Percentiles rank a stretch among this genome's conserved stretches.
Evolutionary conservation across 2,797 vertebrate genomes (phyloP).

Genomic region (Capromys pilorides): DNA sequence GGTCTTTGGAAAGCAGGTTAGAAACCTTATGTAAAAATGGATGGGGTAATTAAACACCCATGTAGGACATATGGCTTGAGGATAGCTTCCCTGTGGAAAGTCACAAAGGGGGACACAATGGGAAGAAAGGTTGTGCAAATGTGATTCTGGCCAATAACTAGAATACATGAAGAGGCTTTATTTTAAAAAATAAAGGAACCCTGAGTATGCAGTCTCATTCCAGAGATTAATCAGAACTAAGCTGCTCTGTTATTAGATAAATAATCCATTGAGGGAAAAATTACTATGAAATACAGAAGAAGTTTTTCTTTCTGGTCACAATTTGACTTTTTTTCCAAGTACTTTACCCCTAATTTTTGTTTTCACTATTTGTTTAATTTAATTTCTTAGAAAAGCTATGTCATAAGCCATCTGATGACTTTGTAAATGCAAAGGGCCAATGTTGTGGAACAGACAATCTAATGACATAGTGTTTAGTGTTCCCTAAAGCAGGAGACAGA

Average conservation of each 20-base stretch:
- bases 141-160: not conserved
- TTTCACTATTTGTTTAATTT: conserved; percentile 86
- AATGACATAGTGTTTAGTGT: conserved; percentile 92
- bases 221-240: not conserved
- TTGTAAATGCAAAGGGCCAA: conserved; percentile 90
- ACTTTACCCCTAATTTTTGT: conserved; percentile 79
- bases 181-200: conserved; percentile 45
- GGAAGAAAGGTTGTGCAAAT: not conserved
- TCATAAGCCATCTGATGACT: conserved; percentile 90
- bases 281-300: not conserved
- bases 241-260: not conserved
- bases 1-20: conserved; percentile 41
- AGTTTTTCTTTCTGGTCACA: not conserved
- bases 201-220: not conserved
- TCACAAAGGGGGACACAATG: not conserved
- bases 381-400: conserved; percentile 88
- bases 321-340: not conserved
- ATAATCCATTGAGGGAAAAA: not conserved
- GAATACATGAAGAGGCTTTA: not conserved
- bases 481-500: conserved; percentile 91
- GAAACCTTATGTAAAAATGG: conserved; percentile 36
- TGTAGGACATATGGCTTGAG: conserved; percentile 14
- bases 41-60: conserved; percentile 60
- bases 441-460: conserved; percentile 91
- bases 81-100: conserved; percentile 16